Conservation (phyloP, 2,888 invertebrate genomes). For the Cantharis nigra region DNA sequence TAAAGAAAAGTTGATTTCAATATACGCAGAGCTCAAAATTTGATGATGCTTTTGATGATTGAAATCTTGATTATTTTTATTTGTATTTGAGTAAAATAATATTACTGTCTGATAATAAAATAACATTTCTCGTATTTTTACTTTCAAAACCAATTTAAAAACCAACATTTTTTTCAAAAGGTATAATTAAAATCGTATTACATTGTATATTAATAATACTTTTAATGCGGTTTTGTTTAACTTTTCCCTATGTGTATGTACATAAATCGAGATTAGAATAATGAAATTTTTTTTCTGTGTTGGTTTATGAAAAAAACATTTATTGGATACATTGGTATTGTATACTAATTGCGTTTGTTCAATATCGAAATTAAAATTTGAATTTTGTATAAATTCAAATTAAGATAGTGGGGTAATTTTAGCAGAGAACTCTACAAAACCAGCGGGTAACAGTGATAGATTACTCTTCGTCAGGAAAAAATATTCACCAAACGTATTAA, state of each 20-base stretch:
- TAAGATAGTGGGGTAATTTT: conserved; percentile 16
- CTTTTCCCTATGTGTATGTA: not conserved
- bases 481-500: conserved; percentile 30
- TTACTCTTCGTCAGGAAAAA: conserved; percentile 25
- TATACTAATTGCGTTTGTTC: not conserved
- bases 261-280: not conserved
- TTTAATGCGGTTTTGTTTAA: not conserved
- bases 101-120: not conserved
- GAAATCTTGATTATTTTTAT: not conserved
- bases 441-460: conserved; percentile 24
- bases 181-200: not conserved
- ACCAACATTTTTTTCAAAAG: not conserved
- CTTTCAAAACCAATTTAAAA: not conserved
- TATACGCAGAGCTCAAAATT: not conserved
- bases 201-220: not conserved
- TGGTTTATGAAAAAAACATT: not conserved
- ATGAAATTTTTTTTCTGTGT: not conserved
- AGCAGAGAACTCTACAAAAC: conserved; percentile 9
- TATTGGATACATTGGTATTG: not conserved
- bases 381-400: conserved; percentile 21
- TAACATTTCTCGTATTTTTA: not conserved
- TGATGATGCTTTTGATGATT: not conserved
- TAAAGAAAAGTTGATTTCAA: too few species aligned
- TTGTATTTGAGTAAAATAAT: not conserved
- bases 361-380: conserved; percentile 13